Percentiles rank a stretch among this genome's conserved stretches.
These are phyloP conservation scores for Nixonia krombeini DNA, from an alignment of 1,140 invertebrate genomes.

Conservation along the genomic window DNA sequence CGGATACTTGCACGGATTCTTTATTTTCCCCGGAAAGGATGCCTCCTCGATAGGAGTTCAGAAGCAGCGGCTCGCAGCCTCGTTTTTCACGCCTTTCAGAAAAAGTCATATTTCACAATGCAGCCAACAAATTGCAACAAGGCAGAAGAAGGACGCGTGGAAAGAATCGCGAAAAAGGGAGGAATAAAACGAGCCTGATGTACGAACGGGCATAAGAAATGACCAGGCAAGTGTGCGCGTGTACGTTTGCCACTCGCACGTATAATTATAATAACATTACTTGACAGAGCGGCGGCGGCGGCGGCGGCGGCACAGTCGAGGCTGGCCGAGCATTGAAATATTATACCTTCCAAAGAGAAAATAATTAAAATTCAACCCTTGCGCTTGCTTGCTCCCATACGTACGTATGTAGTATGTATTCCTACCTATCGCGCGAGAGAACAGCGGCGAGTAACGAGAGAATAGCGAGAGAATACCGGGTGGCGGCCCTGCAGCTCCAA, in stretches of 20 bases:
- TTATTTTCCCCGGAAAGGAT: constrained; percentile 2
- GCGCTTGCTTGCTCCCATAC: constrained; percentile 58
- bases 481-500: constrained; percentile 43
- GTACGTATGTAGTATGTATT: constrained; percentile 40
- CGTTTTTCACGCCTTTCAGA: constrained; percentile 40
- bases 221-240: constrained; percentile 26
- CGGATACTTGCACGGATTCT: constrained; percentile 39
- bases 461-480: constrained; percentile 22
- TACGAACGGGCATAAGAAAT: constrained; percentile 44
- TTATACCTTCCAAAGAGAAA: constrained; percentile 72
- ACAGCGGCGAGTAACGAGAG: constrained; percentile 13
- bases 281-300: constrained; percentile 68
- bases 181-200: constrained; percentile 25
- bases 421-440: constrained; percentile 36
- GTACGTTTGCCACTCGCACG: constrained; percentile 48
- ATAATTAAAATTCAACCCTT: constrained; percentile 73
- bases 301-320: constrained; percentile 56
- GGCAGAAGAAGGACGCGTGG: constrained; percentile 34
- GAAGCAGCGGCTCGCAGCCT: too few species aligned
- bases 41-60: too few species aligned
- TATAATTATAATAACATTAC: constrained; percentile 72
- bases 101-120: constrained; percentile 37
- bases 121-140: constrained; percentile 41
- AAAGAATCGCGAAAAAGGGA: constrained; percentile 36
- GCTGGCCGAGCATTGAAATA: constrained; percentile 70